phyloP scores from a whole-genome alignment of 2,113 vertebrate species.

The Lepus timidus region DNA sequence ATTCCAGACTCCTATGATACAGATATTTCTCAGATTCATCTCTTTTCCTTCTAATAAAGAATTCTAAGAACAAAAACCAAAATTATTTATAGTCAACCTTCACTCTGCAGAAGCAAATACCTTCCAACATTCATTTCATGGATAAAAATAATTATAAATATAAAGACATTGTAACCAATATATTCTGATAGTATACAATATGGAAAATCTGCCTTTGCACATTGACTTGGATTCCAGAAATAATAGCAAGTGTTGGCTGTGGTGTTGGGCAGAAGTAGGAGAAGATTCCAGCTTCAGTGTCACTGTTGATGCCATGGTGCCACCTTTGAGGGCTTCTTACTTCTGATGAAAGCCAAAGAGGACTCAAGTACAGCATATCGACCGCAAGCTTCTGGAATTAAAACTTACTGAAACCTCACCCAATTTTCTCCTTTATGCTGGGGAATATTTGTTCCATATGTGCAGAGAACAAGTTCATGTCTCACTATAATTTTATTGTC shows the following conservation, averaged over 20 bases:
- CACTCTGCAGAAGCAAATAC: background rate
- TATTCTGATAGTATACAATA: background rate
- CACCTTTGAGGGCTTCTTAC: background rate
- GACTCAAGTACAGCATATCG: background rate
- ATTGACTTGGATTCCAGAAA: constrained; percentile 9
- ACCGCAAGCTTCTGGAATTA: constrained; percentile 38
- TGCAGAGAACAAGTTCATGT: background rate
- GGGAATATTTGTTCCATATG: background rate
- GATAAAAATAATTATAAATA: constrained; percentile 3
- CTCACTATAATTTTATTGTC: constrained; percentile 40
- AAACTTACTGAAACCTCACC: constrained; percentile 32
- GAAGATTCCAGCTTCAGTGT: background rate
- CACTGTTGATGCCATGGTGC: background rate
- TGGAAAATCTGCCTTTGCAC: background rate
- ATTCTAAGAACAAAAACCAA: constrained; percentile 35
- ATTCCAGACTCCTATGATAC: background rate
- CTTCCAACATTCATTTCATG: constrained; percentile 13
- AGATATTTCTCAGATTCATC: background rate
- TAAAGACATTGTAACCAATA: constrained; percentile 14
- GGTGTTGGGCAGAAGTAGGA: accelerated
- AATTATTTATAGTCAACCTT: constrained; percentile 7
- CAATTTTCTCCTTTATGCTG: background rate
- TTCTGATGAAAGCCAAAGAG: background rate
- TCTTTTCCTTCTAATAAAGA: constrained; percentile 20
- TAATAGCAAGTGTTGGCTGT: background rate